Evolutionary conservation across 2,113 vertebrate genomes (phyloP).

Genomic region (Naja naja): DNA sequence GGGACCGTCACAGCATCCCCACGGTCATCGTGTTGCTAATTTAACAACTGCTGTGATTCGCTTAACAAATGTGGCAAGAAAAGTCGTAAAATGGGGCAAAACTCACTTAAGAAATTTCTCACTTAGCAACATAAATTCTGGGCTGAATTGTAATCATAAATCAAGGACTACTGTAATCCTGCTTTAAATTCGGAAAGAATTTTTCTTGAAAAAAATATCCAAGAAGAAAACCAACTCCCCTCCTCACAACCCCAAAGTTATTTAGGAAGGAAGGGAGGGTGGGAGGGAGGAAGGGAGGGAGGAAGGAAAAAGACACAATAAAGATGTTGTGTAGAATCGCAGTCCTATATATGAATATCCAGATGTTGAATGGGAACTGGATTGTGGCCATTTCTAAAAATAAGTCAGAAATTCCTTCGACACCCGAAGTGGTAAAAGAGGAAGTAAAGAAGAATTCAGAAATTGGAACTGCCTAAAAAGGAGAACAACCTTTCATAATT

Average conservation of each 20-base stretch:
- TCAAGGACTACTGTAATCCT: no score
- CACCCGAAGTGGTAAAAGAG: neutral
- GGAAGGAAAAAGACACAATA: neutral
- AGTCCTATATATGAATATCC: neutral
- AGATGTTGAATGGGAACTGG: neutral
- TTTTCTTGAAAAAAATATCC: neutral
- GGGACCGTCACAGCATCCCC: no score
- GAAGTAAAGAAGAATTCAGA: neutral
- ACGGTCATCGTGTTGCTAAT: no score
- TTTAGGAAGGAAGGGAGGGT: neutral
- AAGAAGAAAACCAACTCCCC: neutral
- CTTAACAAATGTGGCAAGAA: no score
- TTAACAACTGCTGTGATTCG: no score
- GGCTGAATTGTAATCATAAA: no score
- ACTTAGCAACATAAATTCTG: no score
- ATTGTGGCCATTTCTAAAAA: neutral
- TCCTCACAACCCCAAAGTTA: neutral
- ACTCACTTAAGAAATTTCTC: no score
- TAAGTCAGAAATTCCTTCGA: neutral
- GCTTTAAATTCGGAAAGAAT: neutral
- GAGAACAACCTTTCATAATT: neutral
- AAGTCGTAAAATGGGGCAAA: no score
- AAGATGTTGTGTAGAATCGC: neutral
- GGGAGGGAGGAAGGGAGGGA: no score
- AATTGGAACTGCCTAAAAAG: neutral